phyloP scores from a whole-genome alignment of 2,888 invertebrate genomes.

The Isoperla grammatica region DNA sequence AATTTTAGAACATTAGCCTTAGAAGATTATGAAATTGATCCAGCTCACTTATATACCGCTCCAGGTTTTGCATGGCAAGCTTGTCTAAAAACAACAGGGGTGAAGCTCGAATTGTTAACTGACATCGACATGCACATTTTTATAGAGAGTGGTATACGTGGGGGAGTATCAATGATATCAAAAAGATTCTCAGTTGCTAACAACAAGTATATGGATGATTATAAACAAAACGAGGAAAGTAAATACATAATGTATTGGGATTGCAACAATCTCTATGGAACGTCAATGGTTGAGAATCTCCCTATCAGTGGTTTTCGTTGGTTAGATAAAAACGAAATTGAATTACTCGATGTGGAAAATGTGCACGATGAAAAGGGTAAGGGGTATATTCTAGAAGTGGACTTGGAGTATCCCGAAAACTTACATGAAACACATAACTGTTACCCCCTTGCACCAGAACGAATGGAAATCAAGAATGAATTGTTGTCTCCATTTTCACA shows the following conservation, averaged over 20 bases:
- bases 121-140: constrained; percentile 39
- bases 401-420: constrained; percentile 41
- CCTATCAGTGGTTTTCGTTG: constrained; percentile 38
- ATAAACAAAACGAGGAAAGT: constrained; percentile 32
- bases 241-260: constrained; percentile 36
- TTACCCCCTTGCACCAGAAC: constrained; percentile 34
- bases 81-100: constrained; percentile 38
- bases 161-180: constrained; percentile 37
- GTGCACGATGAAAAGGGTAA: constrained; percentile 28
- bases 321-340: constrained; percentile 29
- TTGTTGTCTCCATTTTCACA: too few relatives aligned
- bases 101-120: constrained; percentile 38
- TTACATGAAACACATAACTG: constrained; percentile 39
- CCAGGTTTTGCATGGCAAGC: constrained; percentile 39
- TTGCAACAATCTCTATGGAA: constrained; percentile 24
- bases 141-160: constrained; percentile 37
- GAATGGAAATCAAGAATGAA: too few relatives aligned
- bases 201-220: constrained; percentile 39
- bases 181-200: constrained; percentile 38
- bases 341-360: constrained; percentile 13
- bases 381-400: constrained; percentile 43
- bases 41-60: constrained; percentile 38
- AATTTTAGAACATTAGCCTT: constrained; percentile 36
- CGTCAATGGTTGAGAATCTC: constrained; percentile 33
- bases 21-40: constrained; percentile 36